These are phyloP conservation scores for Picus viridis DNA, from an alignment of 2,797 vertebrate species.

Conservation along the genomic window DNA sequence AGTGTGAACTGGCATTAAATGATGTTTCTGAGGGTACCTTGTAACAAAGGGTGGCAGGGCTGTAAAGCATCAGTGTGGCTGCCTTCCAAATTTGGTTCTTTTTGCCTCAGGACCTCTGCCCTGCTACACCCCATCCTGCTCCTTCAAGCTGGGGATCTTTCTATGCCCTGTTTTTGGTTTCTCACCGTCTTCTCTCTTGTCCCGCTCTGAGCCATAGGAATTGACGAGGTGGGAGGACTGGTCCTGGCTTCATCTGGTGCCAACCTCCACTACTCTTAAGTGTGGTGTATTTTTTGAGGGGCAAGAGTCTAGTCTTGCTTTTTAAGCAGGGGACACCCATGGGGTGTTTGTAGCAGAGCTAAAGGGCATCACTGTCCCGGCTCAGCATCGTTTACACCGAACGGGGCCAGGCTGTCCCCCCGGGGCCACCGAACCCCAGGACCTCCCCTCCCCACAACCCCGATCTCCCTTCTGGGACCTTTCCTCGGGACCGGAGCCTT, in stretches of 20 bases:
- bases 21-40: rapidly evolving
- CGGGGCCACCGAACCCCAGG: too few relatives aligned
- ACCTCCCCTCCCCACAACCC: not conserved
- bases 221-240: not conserved
- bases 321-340: not conserved
- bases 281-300: not conserved
- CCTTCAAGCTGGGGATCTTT: not conserved
- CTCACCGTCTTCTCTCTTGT: not conserved
- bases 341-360: not conserved
- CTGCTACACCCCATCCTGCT: not conserved
- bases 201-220: rapidly evolving
- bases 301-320: not conserved
- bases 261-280: rapidly evolving
- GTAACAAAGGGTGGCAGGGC: rapidly evolving
- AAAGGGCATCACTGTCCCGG: not conserved
- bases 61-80: not conserved
- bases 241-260: not conserved
- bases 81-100: too few relatives aligned
- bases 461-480: not conserved
- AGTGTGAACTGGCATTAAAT: rapidly evolving
- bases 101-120: not conserved
- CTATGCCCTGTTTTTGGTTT: not conserved
- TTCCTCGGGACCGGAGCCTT: too few relatives aligned
- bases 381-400: rapidly evolving
- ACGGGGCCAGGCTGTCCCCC: not conserved